phyloP scores from a whole-genome alignment of 2,113 vertebrate species.

The Leucopsar rothschildi region DNA sequence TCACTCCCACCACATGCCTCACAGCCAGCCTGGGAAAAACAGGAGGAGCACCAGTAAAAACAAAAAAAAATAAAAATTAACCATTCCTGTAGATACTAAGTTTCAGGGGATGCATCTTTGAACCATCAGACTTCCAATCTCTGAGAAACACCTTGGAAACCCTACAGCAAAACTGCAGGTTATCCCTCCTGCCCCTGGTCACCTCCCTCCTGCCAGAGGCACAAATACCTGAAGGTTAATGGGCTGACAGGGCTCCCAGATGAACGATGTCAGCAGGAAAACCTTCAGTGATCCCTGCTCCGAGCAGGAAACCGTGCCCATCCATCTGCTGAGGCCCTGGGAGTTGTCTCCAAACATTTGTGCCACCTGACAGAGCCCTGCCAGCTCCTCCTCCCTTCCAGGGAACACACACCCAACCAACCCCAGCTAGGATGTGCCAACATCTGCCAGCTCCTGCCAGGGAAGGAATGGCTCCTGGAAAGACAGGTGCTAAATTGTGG shows the following conservation, averaged over 20 bases:
- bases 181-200: background rate
- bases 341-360: conserved; percentile 9
- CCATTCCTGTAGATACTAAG: background rate
- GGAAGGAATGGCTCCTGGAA: background rate
- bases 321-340: conserved; percentile 12
- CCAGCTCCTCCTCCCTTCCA: background rate
- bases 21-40: background rate
- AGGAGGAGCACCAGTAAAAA: background rate
- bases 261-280: conserved; percentile 33
- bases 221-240: background rate
- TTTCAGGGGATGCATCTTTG: background rate
- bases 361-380: conserved; percentile 25
- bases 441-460: background rate
- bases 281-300: background rate
- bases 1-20: background rate
- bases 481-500: fast-evolving
- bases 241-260: background rate
- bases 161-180: background rate
- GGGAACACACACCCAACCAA: background rate
- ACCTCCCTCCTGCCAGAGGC: background rate
- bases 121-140: background rate
- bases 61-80: background rate
- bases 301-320: background rate
- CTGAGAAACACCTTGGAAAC: background rate
- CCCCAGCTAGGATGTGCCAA: background rate